phyloP scores from a whole-genome alignment of 2,888 invertebrate genomes.

The Xanthostigma xanthostigma region DNA sequence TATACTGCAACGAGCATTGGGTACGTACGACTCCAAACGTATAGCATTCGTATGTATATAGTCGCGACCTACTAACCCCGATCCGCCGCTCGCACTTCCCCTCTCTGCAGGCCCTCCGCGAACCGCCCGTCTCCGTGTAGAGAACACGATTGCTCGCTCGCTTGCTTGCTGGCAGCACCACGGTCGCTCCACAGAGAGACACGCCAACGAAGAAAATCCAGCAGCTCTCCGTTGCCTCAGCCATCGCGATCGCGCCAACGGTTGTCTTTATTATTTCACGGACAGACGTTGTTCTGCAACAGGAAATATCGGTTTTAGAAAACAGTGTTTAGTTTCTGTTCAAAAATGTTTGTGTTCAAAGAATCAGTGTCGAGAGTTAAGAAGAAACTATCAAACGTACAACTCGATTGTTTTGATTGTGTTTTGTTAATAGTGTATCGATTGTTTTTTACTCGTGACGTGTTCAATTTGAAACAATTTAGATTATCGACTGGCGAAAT shows the following conservation, averaged over 20 bases:
- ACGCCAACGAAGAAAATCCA: conserved; percentile 24
- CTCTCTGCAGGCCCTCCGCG: conserved; percentile 31
- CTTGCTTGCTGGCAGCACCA: too few species aligned
- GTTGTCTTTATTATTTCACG: conserved; percentile 7
- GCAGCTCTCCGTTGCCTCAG: conserved; percentile 34
- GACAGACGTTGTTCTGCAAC: conserved; percentile 4
- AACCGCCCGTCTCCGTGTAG: conserved; percentile 26
- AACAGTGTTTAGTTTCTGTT: not conserved
- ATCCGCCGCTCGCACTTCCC: conserved; percentile 31
- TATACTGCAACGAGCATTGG: too few species aligned
- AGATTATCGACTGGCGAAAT: too few species aligned
- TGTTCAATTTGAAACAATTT: too few species aligned
- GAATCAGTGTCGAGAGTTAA: too few species aligned
- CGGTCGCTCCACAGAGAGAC: conserved; percentile 15
- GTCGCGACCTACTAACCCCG: conserved; percentile 53
- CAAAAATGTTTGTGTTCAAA: not conserved
- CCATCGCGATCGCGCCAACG: conserved; percentile 28
- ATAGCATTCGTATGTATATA: too few species aligned
- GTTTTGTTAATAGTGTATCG: too few species aligned
- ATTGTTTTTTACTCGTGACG: too few species aligned
- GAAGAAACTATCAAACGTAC: too few species aligned
- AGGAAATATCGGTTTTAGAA: conserved; percentile 3
- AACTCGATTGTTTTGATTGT: too few species aligned
- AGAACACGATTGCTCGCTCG: conserved; percentile 29
- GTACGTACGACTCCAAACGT: too few species aligned